Evolutionary conservation across 2,113 vertebrate species (phyloP), one percentile per base, ranked within the genome.

Genomic region (Petromus typicus): DNA sequence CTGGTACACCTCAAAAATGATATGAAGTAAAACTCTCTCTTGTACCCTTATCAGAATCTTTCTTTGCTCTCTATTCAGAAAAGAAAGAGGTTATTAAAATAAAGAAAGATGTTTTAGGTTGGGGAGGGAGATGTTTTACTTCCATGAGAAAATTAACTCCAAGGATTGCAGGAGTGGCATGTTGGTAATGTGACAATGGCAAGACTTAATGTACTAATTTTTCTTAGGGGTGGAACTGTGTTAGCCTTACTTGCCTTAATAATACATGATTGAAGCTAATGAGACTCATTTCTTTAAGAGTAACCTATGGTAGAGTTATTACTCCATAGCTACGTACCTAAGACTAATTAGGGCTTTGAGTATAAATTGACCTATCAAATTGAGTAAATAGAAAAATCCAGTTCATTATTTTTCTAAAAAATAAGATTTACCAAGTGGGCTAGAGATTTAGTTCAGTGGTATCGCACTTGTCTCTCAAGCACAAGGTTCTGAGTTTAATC

Each of bases 311-410:
- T 59, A 56, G n/a, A 87, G 27, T 66, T 66, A 86, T 54, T 59
- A 48, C 17, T 56, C 54, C 79, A 37, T 61, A 40, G 6, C 11
- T 69, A 37, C 0, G 90, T 7, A 45, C 14, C 32, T 11, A 79
- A 73, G 89, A 86, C 32, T 86, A 89, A 87, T 93, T 82, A 90
- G 45, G 32, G 14, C 57, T 90, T 94, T 87, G 43, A 8, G 64
- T 92, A 23, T 51, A 82, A 86, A 82, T 3, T 82, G 16, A 16
- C 30, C 18, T 81, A 40, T 81, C 51, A 75, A 83, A 90, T 40
- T 54, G 43, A 88, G 43, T 82, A 54, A 61, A 4, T 0, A n/a
- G 2, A 5, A 59, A 71, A 71, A 51, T 54, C 3, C n/a, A 78
- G 20, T 79, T 69, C 92, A 30, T 64, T 82, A 76, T 34, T 25